These are phyloP conservation scores for Andrena trimmerana DNA, from an alignment of 2,888 invertebrate genomes.

Conservation along the genomic window DNA sequence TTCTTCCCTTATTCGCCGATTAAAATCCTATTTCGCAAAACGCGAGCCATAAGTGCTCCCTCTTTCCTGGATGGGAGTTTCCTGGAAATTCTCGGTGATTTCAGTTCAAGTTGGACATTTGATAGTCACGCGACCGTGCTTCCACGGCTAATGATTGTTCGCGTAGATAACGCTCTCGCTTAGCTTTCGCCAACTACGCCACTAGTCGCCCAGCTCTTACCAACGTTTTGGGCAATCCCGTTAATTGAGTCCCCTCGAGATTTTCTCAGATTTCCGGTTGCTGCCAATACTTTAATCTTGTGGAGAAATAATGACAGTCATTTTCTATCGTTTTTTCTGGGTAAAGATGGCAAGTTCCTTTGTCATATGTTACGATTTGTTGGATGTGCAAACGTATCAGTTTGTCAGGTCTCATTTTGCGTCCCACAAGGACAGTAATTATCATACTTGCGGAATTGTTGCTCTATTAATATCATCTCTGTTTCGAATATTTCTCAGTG, in stretches of 20 bases:
- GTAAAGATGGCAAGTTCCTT: too few relatives aligned
- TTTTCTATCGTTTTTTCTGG: too few relatives aligned
- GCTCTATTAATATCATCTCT: too few relatives aligned
- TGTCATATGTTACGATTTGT: too few relatives aligned
- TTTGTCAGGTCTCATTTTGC: too few relatives aligned
- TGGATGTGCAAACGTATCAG: too few relatives aligned
- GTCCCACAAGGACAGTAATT: too few relatives aligned
- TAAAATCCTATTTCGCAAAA: conserved; percentile 22
- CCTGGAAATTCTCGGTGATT: conserved; percentile 44
- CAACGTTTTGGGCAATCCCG: conserved; percentile 48
- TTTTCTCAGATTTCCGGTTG: conserved; percentile 40
- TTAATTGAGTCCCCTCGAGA: conserved; percentile 56
- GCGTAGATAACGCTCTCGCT: conserved; percentile 41
- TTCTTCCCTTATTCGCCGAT: conserved; percentile 21
- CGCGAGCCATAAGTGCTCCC: conserved; percentile 34
- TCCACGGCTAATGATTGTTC: conserved; percentile 34
- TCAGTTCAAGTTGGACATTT: conserved; percentile 47
- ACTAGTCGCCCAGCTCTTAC: conserved; percentile 19
- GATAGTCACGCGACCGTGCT: conserved; percentile 43
- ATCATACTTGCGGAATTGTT: too few relatives aligned
- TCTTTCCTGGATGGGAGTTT: conserved; percentile 19
- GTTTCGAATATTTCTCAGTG: too few relatives aligned
- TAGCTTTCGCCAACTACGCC: conserved; percentile 42
- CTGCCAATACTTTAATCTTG: conserved; percentile 18
- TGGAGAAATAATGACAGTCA: too few relatives aligned